phyloP scores from a whole-genome alignment of 1,140 invertebrate species.

The Diorhabda sublineata region DNA sequence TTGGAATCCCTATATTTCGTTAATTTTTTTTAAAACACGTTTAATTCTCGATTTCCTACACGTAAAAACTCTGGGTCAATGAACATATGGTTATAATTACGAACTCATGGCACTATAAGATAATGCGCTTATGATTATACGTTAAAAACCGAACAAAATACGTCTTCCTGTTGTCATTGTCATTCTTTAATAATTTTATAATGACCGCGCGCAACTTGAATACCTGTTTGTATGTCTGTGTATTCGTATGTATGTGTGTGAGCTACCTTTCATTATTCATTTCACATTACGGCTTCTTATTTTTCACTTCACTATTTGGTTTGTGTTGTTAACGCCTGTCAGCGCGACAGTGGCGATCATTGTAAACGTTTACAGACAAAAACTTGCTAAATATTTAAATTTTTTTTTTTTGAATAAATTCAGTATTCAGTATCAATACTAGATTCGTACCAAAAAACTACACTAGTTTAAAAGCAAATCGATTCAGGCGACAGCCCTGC shows the following conservation, averaged over 20 bases:
- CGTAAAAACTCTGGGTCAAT: conserved; percentile 33
- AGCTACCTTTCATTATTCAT: not conserved
- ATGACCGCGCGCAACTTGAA: conserved; percentile 29
- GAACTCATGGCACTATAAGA: conserved; percentile 31
- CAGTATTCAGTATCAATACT: no score
- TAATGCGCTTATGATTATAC: conserved; percentile 47
- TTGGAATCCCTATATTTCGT: not conserved
- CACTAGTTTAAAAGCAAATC: no score
- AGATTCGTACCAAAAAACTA: no score
- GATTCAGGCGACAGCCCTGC: no score
- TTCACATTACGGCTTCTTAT: not conserved
- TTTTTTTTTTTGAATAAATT: no score
- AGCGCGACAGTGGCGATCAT: no score
- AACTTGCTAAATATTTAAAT: no score
- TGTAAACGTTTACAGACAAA: no score
- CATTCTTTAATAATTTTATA: conserved; percentile 47
- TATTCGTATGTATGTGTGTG: conserved; percentile 16
- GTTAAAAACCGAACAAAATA: conserved; percentile 45
- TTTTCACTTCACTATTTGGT: not conserved
- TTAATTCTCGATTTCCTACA: conserved; percentile 35
- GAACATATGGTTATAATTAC: conserved; percentile 45
- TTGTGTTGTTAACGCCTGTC: no score
- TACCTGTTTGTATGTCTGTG: no score
- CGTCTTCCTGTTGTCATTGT: conserved; percentile 46
- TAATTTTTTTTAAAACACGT: conserved; percentile 9